Base-by-base conservation (phyloP, 1,140 invertebrate genomes). In the Nephila pilipes region DNA sequence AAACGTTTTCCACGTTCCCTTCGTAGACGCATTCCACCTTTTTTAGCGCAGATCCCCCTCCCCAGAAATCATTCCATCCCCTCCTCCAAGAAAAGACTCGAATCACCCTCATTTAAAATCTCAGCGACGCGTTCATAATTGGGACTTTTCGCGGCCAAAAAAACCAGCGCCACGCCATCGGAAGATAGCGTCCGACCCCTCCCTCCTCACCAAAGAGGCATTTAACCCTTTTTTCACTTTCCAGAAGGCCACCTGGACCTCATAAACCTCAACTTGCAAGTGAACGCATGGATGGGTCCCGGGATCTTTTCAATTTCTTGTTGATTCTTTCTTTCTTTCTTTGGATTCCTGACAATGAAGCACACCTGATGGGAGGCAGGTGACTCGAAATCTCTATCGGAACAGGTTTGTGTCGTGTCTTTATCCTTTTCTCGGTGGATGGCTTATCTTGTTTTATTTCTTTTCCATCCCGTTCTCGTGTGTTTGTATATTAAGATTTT, bases 191-290 rank as follows among this genome's bases (percentile, higher is more conserved):
- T 29, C 1, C 65, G 25, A 69, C 25, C 65, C 65, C 25, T 29
- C 65, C 65, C 65, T 69, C 65, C 29, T 10, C 25, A 14, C 6
- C 65, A 69, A 69, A 63, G 38, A 87, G 85, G 85, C 55, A 65
- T 46, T 87, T 87, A 87, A 87, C 85, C 85, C 85, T 87, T 87
- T 87, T 65, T 63, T 38, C 54, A 29, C 60, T 38, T 29, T 63
- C 58, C 20, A 22, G 25, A 63, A 36, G 29, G 25, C 20, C 85
- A 87, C 85, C 85, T 87, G 85, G 85, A 38, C 57, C 16, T 87
- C 85, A 65, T 87, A 87, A 87, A 65, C 85, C 55, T 32, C 65
- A n/a, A 25, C 25, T 69, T 25, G 16, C 58, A 10, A 85, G 83
- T 85, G 16, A 60, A 57, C 85, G 85, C 85, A 25, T 87, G 58